Base-by-base conservation (phyloP, 2,888 invertebrate species). In the Ormyrus nitidulus region DNA sequence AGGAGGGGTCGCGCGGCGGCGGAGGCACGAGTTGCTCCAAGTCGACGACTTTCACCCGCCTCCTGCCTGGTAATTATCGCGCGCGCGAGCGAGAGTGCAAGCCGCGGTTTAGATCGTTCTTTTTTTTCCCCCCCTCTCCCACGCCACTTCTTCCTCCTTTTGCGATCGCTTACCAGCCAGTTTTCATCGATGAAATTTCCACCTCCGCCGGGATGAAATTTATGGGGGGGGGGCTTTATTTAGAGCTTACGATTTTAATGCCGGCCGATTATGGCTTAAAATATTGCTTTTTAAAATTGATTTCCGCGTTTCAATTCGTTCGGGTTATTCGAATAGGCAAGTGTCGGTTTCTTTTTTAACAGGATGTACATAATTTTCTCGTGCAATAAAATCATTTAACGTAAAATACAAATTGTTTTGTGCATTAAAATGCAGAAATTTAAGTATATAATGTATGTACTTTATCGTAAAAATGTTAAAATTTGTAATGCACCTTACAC, bases 21-120 rank as follows among this genome's bases (percentile, higher is more conserved):
- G 6, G 44, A 48, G 48, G 54, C 56, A 34, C 58, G 56, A 68
- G 68, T 68, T 69, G 34, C 69, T 58, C 72, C 54, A 65, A 80
- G 62, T 80, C 76, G 54, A 68, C 80, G 84, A 88, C 87, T 87
- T 88, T 88, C 86, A 84, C 86, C 87, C 84, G 85, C 85, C 85
- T 3, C 34, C 8, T 58, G 48, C 48, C 49, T 66, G 77, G 86
- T 87, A 89, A 89, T 88, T 89, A 89, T 87, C 84, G 65, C 71
- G 76, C 81, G 80, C 71, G 76, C 81, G 80, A 77, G 51, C 59
- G 59, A 80, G 76, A 80, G 62, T 76, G 46, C 56, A 71, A 80
- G 59, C 72, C 53, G 76, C 81, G 85, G 85, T 86, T 86, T 87
- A 84, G 83, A 85, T 84, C 48, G 48, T 71, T n/a, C 19, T 51